A percentile compares a stretch with the other conserved stretches of the same genome.
These are phyloP conservation scores for Asarcornis scutulata DNA, from an alignment of 2,113 vertebrate species.

Conservation along the genomic window DNA sequence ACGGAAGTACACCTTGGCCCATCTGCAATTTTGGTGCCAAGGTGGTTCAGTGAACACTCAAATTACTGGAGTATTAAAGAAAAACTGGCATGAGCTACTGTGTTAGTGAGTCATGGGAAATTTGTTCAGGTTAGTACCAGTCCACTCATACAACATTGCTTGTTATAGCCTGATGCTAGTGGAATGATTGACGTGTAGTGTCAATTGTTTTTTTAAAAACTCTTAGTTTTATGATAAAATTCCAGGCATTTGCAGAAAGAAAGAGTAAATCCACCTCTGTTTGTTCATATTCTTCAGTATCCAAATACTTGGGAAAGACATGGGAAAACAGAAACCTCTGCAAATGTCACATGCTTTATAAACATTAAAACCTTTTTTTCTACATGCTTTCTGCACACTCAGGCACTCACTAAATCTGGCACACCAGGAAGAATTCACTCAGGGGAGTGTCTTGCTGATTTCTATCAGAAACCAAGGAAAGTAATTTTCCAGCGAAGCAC, in stretches of 20 bases:
- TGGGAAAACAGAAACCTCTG: neutral
- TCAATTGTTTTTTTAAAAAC: neutral
- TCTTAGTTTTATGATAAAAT: neutral
- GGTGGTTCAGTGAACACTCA: neutral
- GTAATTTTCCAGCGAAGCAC: neutral
- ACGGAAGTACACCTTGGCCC: neutral
- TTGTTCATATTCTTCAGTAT: neutral
- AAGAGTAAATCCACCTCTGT: neutral
- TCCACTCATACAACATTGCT: neutral
- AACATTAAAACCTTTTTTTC: neutral
- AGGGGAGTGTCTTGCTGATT: neutral
- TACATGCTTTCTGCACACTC: neutral
- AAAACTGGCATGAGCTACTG: neutral
- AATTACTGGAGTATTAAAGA: neutral
- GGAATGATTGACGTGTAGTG: neutral
- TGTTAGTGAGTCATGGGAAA: neutral
- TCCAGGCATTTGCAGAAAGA: neutral
- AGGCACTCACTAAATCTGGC: neutral
- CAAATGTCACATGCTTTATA: neutral
- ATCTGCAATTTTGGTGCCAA: neutral
- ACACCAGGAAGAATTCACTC: neutral
- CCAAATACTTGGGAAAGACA: neutral
- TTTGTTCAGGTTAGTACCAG: neutral
- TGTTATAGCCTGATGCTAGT: neutral
- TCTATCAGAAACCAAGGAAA: neutral